phyloP scores from a whole-genome alignment of 2,797 vertebrate species.

The Tragelaphus oryx region DNA sequence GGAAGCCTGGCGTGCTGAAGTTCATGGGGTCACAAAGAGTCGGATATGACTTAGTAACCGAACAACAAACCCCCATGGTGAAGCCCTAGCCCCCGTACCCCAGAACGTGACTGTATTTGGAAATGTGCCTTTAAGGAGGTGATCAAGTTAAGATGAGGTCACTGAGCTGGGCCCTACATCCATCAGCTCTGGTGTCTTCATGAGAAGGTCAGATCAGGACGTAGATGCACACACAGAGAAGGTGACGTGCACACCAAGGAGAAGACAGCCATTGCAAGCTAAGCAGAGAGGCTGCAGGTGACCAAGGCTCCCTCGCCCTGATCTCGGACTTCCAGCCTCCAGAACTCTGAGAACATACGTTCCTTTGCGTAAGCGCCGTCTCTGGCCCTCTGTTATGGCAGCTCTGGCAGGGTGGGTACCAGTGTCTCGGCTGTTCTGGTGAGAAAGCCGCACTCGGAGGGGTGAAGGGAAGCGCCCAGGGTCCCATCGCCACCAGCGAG shows the following conservation, averaged over 20 bases:
- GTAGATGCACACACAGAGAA: no score
- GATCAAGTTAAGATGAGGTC: neutral
- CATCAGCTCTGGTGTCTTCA: neutral
- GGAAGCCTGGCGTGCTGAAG: neutral
- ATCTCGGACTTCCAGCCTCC: neutral
- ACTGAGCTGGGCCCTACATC: no score
- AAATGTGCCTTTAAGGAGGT: neutral
- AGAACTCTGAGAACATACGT: neutral
- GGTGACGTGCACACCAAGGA: no score
- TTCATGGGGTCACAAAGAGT: neutral
- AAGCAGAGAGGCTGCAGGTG: neutral
- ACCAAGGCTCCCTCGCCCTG: neutral
- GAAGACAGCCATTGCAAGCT: neutral
- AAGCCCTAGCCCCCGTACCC: no score
- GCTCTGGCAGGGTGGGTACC: neutral
- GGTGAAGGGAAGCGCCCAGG: neutral
- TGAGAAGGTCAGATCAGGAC: neutral
- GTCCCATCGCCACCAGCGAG: neutral
- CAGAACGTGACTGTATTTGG: neutral
- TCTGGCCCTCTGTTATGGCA: no score
- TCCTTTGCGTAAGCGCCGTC: neutral
- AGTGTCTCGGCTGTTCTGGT: no score
- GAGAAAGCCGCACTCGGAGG: fast-evolving
- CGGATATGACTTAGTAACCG: fast-evolving
- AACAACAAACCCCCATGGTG: neutral